Evolutionary conservation across 1,140 invertebrate species (phyloP).

Genomic region (Drosophila tristis): DNA sequence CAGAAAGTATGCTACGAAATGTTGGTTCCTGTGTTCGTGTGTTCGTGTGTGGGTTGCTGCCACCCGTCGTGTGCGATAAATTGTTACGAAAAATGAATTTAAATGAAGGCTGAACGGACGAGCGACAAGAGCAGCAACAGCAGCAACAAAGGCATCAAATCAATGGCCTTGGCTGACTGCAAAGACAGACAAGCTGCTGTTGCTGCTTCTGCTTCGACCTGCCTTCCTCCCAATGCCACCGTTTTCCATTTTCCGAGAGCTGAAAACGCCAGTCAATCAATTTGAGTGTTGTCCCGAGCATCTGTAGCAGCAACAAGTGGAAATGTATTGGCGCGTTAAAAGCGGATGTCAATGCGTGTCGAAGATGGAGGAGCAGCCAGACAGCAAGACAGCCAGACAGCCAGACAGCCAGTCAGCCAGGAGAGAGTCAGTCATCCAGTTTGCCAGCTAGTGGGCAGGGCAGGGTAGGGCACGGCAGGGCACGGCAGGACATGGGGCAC

Average conservation of each 20-base stretch:
- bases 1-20: conserved; percentile 22
- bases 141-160: conserved; percentile 43
- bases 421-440: background rate
- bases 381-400: conserved; percentile 3
- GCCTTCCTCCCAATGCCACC: background rate
- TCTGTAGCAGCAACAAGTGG: conserved; percentile 44
- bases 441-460: conserved; percentile 4
- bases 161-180: conserved; percentile 42
- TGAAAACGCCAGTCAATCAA: conserved; percentile 64
- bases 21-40: background rate
- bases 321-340: conserved; percentile 60
- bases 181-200: conserved; percentile 10
- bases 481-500: background rate
- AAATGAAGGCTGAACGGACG: conserved; percentile 46
- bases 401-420: background rate
- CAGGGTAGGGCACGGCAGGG: conserved; percentile 6
- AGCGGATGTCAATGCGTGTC: conserved; percentile 59
- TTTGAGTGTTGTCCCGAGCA: conserved; percentile 59
- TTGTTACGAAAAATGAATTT: conserved; percentile 68
- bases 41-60: conserved; percentile 7
- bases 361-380: conserved; percentile 33
- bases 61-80: conserved; percentile 53
- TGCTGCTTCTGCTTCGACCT: too few relatives aligned
- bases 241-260: conserved; percentile 8
- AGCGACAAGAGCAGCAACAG: background rate